Evolutionary conservation across 2,888 invertebrate genomes (phyloP), one percentile per base, ranked within the genome.

Genomic region (Eupithecia centaureata): DNA sequence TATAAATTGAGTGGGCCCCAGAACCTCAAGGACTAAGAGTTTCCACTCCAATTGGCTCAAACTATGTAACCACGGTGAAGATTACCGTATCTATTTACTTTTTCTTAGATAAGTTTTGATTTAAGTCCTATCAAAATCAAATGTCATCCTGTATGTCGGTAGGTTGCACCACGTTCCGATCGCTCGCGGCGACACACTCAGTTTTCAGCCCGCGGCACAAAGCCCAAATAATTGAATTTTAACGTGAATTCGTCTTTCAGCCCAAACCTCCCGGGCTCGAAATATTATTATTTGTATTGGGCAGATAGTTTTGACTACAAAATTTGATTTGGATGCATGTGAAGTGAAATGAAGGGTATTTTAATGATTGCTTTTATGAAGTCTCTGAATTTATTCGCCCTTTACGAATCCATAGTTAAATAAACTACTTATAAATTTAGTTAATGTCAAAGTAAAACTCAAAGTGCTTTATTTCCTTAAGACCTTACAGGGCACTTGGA

Each of bases 161-260:
- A 52, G 28, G 33, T 42, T 47, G n/a, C 15, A 38, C 13, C 35
- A n/a, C n/a, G 61, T 57, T 69, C 60, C 76, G 72, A 56, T 42
- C 65, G 72, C 76, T 52, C 15, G 52, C 25, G 27, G 52, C 52
- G 25, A 25, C 25, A 18, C 42, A 10, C 42, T 42, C 18, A 22
- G 22, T 12, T 10, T 47, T 7, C 52, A 27, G 52, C 71, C 67
- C n/a, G 5, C 32, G 72, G 75, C 73, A 64, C 42, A 42, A 52
- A 27, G 15, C 27, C 5, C 15, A 64, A 67, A 67, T 70, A 64
- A 70, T 70, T 70, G 47, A 70, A 70, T 70, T 67, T 33, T 67
- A 59, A 52, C 32, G 30, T 58, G 64, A 67, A 64, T 58, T 67
- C 28, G 51, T 62, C 54, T 61, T 61, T 61, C 32, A 57, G 63